A percentile compares a stretch with the other conserved stretches of the same genome.
Evolutionary conservation across 2,113 vertebrate genomes (phyloP).

Genomic region (Trochalopteron elliotii): DNA sequence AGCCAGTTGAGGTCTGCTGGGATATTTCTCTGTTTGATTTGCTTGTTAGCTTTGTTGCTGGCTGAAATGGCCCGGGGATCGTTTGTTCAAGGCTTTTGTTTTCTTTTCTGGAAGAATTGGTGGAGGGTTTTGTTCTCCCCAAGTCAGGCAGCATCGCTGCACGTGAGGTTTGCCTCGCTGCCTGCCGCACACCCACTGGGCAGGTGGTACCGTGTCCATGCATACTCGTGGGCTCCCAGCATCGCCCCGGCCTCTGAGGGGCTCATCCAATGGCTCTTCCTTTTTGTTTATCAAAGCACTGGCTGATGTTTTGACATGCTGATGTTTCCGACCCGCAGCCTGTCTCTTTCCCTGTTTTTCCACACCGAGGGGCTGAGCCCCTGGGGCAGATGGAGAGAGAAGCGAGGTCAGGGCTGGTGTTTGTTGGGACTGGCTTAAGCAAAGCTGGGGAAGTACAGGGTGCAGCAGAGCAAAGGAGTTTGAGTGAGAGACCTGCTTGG

Average conservation of each 20-base stretch:
- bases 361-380: background rate
- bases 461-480: background rate
- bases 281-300: background rate
- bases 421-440: background rate
- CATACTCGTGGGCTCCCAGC: fast-evolving
- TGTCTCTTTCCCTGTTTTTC: background rate
- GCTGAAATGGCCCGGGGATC: background rate
- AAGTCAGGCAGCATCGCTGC: fast-evolving
- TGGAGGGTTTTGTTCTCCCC: background rate
- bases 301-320: background rate
- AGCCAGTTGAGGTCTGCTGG: slow-evolving; percentile 30
- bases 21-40: slow-evolving; percentile 53
- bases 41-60: background rate
- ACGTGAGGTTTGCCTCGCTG: background rate
- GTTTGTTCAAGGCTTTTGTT: slow-evolving; percentile 13
- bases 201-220: fast-evolving
- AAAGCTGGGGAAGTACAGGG: background rate
- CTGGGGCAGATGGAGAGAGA: background rate
- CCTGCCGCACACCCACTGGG: fast-evolving
- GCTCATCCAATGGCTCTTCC: fast-evolving
- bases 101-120: background rate
- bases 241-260: fast-evolving
- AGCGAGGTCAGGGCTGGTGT: background rate
- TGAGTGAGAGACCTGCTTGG: background rate
- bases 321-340: background rate